Percentiles rank a stretch among this genome's conserved stretches.
Evolutionary conservation across 2,888 invertebrate genomes (phyloP).

Genomic region (Phorcus lineatus): DNA sequence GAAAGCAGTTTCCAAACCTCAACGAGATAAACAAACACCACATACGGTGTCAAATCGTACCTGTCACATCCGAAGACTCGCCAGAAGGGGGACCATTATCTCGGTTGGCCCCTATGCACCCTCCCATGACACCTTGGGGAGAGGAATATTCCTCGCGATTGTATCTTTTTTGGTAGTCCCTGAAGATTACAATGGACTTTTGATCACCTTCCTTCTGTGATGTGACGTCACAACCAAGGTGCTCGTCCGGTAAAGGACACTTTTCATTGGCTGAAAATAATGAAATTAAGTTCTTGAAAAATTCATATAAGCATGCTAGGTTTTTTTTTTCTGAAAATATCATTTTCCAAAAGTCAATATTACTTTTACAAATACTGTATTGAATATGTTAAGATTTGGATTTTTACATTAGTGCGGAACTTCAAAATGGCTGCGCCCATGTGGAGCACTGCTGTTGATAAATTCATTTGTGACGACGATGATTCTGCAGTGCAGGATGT

Average conservation of each 20-base stretch:
- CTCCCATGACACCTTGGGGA: slow-evolving; percentile 64
- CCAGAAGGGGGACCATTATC: slow-evolving; percentile 71
- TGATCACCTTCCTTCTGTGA: slow-evolving; percentile 18
- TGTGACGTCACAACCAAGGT: slow-evolving; percentile 34
- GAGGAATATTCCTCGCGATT: slow-evolving; percentile 29
- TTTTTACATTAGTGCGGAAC: background rate
- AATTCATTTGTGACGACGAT: slow-evolving; percentile 44
- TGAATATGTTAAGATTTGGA: background rate
- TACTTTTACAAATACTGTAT: background rate
- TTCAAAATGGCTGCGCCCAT: slow-evolving; percentile 62
- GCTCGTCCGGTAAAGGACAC: background rate
- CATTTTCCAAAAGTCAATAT: background rate
- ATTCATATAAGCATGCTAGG: background rate
- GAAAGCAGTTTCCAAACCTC: background rate
- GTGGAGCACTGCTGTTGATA: slow-evolving; percentile 43
- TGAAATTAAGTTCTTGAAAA: background rate
- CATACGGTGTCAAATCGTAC: slow-evolving; percentile 48
- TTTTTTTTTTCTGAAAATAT: background rate
- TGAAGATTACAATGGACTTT: slow-evolving; percentile 19
- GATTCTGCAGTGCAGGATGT: slow-evolving; percentile 37
- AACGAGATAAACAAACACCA: slow-evolving; percentile 7
- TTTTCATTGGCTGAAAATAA: slow-evolving; percentile 22
- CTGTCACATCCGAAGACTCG: slow-evolving; percentile 72
- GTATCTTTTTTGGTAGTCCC: slow-evolving; percentile 29
- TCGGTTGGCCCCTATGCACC: slow-evolving; percentile 72